Percentiles rank a stretch among this genome's conserved stretches.
Conservation (phyloP, 2,888 invertebrate genomes). For the Agrochola lota region DNA sequence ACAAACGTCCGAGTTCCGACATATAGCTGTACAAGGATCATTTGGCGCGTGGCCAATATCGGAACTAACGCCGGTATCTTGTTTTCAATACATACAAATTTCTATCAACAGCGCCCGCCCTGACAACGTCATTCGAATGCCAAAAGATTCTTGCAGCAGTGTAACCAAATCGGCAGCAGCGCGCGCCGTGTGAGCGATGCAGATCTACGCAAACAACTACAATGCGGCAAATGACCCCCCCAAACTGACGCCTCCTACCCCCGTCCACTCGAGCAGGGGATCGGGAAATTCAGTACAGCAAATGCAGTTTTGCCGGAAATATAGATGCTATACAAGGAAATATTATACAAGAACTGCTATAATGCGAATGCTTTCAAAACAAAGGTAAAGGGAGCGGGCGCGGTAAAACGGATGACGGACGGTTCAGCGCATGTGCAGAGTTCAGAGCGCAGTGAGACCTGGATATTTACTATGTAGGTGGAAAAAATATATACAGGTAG, state of each 20-base stretch:
- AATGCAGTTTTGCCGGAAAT: not conserved
- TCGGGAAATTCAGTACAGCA: not conserved
- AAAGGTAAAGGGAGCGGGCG: not conserved
- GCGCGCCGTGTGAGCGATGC: not conserved
- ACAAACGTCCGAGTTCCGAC: not conserved
- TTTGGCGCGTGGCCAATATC: not conserved
- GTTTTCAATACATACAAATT: not conserved
- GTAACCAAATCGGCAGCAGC: not conserved
- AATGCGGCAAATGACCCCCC: not conserved
- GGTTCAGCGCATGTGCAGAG: not conserved
- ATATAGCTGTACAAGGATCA: not conserved
- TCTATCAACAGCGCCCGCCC: too few relatives aligned
- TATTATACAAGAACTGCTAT: not conserved
- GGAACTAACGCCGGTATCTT: not conserved
- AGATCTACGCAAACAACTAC: slow-evolving; percentile 3
- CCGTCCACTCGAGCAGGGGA: not conserved
- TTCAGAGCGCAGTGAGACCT: not conserved
- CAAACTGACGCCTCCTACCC: not conserved
- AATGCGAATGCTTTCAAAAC: not conserved
- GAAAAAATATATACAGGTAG: not conserved
- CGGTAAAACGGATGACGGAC: not conserved
- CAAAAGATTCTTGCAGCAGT: not conserved
- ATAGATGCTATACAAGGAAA: not conserved
- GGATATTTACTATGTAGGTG: not conserved
- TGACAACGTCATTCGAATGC: not conserved